Conservation (phyloP, 2,113 vertebrate species). For the Saccopteryx bilineata region DNA sequence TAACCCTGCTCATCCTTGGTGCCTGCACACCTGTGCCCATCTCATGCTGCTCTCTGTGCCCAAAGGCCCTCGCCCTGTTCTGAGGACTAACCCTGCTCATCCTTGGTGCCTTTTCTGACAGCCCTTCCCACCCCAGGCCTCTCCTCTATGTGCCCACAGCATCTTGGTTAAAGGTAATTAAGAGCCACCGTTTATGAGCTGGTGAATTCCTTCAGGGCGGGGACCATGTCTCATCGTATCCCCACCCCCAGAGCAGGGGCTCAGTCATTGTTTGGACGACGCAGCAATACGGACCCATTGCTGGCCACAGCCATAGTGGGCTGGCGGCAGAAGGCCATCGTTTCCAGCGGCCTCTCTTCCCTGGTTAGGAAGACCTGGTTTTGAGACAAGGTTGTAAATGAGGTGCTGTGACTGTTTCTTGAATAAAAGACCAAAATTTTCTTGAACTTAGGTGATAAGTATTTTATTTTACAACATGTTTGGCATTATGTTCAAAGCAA, state of each 20-base stretch:
- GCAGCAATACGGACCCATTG: not conserved
- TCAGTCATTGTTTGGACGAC: not conserved
- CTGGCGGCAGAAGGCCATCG: slow-evolving; percentile 25
- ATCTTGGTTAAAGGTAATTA: not conserved
- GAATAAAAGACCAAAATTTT: slow-evolving; percentile 82
- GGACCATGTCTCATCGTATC: not conserved
- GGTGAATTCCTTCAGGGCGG: not conserved
- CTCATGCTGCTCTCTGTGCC: not conserved
- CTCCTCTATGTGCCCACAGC: not conserved
- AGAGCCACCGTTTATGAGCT: not conserved
- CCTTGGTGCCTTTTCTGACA: not conserved
- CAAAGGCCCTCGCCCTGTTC: not conserved
- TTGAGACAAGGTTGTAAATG: slow-evolving; percentile 73
- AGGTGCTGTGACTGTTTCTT: slow-evolving; percentile 67
- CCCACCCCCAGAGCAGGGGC: not conserved
- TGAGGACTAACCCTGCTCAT: not conserved
- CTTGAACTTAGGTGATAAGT: slow-evolving; percentile 68
- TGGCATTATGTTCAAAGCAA: slow-evolving; percentile 73
- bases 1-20: not conserved
- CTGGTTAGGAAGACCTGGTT: slow-evolving; percentile 71
- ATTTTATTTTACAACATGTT: slow-evolving; percentile 62
- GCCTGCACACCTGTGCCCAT: not conserved
- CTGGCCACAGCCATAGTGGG: not conserved
- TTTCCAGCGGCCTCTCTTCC: slow-evolving; percentile 61
- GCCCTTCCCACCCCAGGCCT: not conserved